These are phyloP conservation scores for Agapostemon virescens DNA, from an alignment of 2,888 invertebrate species.

Conservation along the genomic window DNA sequence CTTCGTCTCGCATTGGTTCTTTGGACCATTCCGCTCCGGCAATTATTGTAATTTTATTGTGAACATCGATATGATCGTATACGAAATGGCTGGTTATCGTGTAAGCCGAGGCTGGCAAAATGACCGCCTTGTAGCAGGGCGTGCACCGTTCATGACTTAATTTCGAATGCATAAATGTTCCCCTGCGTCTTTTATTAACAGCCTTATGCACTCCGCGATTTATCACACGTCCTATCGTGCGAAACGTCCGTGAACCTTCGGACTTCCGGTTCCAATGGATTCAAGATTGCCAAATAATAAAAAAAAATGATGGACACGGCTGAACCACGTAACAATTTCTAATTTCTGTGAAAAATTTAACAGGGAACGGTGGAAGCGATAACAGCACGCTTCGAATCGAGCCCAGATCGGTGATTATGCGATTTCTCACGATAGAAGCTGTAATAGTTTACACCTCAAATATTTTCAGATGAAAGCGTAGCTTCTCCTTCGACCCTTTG, in stretches of 20 bases:
- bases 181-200: neutral
- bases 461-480: neutral
- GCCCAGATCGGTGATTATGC: too few species aligned
- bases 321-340: neutral
- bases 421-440: too few species aligned
- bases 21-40: neutral
- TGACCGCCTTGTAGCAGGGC: slow-evolving; percentile 8
- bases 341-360: neutral
- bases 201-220: neutral
- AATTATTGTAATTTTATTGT: slow-evolving; percentile 21
- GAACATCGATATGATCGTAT: slow-evolving; percentile 15
- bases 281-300: neutral
- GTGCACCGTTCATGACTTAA: slow-evolving; percentile 20
- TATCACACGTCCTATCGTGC: neutral
- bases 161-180: slow-evolving; percentile 12
- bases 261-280: neutral
- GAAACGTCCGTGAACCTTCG: neutral
- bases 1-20: neutral
- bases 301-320: neutral
- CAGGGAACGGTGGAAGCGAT: neutral
- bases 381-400: too few species aligned
- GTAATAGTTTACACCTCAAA: neutral
- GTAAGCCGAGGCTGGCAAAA: slow-evolving; percentile 15
- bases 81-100: slow-evolving; percentile 13
- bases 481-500: neutral